phyloP scores from a whole-genome alignment of 2,113 vertebrate species.

The Panurus biarmicus region DNA sequence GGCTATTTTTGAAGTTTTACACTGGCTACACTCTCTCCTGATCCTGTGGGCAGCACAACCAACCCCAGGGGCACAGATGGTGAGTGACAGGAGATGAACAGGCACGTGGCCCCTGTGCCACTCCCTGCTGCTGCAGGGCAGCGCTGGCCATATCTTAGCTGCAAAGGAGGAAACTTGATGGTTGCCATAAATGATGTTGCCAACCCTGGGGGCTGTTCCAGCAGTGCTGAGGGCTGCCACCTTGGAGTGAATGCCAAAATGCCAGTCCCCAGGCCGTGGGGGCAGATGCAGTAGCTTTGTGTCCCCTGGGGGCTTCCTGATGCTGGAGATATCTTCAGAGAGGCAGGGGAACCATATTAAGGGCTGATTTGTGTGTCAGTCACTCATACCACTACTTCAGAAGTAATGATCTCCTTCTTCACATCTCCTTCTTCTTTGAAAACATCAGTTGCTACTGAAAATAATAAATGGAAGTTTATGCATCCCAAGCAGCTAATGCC shows the following conservation, averaged over 20 bases:
- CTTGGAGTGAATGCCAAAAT: background rate
- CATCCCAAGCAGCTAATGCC: background rate
- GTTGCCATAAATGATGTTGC: accelerated
- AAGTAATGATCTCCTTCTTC: background rate
- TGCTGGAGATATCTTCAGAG: background rate
- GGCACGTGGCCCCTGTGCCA: background rate
- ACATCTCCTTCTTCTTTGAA: background rate
- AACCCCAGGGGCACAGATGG: background rate
- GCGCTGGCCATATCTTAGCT: background rate
- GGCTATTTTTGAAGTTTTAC: background rate
- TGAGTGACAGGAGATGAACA: background rate
- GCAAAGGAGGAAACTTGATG: background rate
- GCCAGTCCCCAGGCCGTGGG: background rate
- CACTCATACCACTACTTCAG: background rate
- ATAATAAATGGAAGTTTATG: background rate
- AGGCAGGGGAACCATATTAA: background rate
- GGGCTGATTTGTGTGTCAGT: background rate
- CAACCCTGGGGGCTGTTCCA: background rate
- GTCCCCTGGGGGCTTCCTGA: background rate
- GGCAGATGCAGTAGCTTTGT: background rate
- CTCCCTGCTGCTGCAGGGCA: background rate
- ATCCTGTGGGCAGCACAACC: background rate
- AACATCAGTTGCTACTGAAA: background rate
- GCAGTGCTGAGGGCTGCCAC: background rate
- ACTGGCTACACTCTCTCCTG: background rate